Evolutionary conservation across 2,113 vertebrate genomes (phyloP).

Genomic region (Neolamprologus ventralis): DNA sequence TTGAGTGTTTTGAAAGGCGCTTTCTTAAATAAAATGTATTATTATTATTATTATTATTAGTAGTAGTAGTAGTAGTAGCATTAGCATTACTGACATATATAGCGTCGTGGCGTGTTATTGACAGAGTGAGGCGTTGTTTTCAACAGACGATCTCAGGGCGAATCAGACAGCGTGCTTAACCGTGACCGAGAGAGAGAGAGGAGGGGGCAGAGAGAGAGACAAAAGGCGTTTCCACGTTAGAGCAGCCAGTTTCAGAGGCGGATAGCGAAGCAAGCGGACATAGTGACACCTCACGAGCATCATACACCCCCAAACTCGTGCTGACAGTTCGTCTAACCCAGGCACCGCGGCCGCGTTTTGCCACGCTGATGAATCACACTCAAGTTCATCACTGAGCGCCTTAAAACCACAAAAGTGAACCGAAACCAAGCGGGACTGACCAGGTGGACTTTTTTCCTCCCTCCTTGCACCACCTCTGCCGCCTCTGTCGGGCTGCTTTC

Average conservation of each 20-base stretch:
- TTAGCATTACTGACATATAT: background rate
- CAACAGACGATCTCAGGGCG: constrained; percentile 36
- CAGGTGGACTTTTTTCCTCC: background rate
- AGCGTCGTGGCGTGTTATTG: background rate
- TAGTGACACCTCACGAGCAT: background rate
- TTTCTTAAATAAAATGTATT: no score
- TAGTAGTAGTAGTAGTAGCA: background rate
- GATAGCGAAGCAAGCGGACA: background rate
- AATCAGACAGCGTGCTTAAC: constrained; percentile 30
- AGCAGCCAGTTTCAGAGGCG: constrained; percentile 48
- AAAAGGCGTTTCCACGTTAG: constrained; percentile 69
- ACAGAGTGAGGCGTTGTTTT: background rate
- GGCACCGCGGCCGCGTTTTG: background rate
- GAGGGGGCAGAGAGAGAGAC: constrained; percentile 20
- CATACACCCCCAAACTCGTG: background rate
- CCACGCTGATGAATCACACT: background rate
- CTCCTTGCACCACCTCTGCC: background rate
- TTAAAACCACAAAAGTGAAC: background rate
- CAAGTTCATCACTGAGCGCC: background rate
- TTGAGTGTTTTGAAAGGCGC: no score
- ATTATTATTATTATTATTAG: accelerated
- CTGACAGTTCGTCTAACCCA: background rate
- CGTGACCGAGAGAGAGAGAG: constrained; percentile 23
- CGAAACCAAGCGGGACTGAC: background rate
- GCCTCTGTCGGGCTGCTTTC: background rate